A percentile compares a stretch with the other conserved stretches of the same genome.
Conservation (phyloP, 1,140 invertebrate genomes). For the Vollenhovia emeryi region DNA sequence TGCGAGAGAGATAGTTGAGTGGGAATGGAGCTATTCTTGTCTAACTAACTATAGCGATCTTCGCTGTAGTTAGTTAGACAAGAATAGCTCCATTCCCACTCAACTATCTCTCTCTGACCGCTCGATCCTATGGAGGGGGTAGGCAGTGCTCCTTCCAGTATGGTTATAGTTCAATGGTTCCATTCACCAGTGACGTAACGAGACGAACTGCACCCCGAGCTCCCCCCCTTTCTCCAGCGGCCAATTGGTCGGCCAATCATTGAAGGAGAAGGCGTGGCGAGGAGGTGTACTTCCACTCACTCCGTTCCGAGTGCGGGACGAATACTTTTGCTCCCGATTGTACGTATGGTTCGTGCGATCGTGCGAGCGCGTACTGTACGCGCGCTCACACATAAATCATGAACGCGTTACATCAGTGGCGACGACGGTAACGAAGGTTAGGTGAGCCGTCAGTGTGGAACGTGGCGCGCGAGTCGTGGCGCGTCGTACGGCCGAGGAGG, state of each 20-base stretch:
- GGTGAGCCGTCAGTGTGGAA: constrained; percentile 60
- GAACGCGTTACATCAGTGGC: constrained; percentile 18
- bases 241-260: background rate
- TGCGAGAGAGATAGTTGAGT: too few relatives aligned
- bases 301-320: too few relatives aligned
- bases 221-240: background rate
- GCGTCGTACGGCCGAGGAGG: constrained; percentile 7
- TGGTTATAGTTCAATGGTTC: too few relatives aligned
- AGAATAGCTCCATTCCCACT: too few relatives aligned
- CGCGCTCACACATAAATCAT: background rate
- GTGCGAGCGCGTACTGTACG: too few relatives aligned
- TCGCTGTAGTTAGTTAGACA: too few relatives aligned
- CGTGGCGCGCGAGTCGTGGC: constrained; percentile 59
- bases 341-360: background rate
- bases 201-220: background rate
- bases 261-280: background rate
- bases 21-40: too few relatives aligned
- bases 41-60: too few relatives aligned
- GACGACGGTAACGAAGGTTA: constrained; percentile 67
- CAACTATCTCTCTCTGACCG: too few relatives aligned
- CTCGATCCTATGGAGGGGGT: too few relatives aligned
- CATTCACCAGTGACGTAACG: too few relatives aligned
- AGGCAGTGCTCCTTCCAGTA: too few relatives aligned
- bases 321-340: background rate
- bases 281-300: background rate